Conservation (phyloP, 2,888 invertebrate species). For the Dynastes maya region DNA sequence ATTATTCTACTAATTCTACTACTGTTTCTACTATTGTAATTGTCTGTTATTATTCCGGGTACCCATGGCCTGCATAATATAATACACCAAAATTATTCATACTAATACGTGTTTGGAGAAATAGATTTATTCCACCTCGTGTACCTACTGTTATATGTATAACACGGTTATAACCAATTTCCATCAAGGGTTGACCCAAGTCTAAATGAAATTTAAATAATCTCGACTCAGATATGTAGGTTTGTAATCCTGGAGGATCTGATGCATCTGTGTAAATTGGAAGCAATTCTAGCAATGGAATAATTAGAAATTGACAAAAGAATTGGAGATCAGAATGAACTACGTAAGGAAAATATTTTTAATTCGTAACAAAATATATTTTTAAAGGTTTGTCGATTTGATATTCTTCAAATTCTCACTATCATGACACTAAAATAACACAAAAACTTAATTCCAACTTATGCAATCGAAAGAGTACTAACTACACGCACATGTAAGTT, state of each 20-base stretch:
- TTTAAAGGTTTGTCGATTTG: too few relatives aligned
- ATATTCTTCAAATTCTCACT: too few relatives aligned
- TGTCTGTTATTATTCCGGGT: conserved; percentile 35
- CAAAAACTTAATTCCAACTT: too few relatives aligned
- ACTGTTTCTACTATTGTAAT: conserved; percentile 25
- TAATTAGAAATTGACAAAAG: too few relatives aligned
- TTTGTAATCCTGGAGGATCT: background rate
- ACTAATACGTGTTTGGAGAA: conserved; percentile 43
- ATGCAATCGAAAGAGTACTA: too few relatives aligned
- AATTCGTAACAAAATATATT: too few relatives aligned
- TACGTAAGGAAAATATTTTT: too few relatives aligned
- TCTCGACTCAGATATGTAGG: conserved; percentile 19
- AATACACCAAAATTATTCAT: conserved; percentile 45
- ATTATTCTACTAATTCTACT: conserved; percentile 2
- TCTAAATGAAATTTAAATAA: conserved; percentile 44
- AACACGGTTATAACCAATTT: conserved; percentile 38
- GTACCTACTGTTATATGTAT: conserved; percentile 40
- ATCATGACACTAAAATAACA: too few relatives aligned
- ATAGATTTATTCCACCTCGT: conserved; percentile 44
- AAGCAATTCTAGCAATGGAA: background rate
- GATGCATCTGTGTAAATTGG: background rate
- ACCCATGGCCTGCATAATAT: conserved; percentile 34
- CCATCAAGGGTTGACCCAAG: conserved; percentile 44
- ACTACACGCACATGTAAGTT: too few relatives aligned
- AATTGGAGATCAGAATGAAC: too few relatives aligned